Percentiles rank a stretch among this genome's conserved stretches.
Conservation (phyloP, 2,113 vertebrate species). For the Cephalopholis sonnerati region DNA sequence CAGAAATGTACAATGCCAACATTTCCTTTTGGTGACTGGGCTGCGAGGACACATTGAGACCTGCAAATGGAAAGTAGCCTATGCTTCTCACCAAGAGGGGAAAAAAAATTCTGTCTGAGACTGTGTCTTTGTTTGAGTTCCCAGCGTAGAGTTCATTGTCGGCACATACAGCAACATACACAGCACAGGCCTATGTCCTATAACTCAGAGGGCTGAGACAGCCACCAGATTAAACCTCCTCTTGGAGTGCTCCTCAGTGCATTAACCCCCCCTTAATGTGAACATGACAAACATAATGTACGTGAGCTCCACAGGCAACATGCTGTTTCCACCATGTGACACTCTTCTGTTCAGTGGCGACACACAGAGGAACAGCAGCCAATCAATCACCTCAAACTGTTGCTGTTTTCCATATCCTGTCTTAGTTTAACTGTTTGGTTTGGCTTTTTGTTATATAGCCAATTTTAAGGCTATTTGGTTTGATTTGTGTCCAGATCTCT, state of each 20-base stretch:
- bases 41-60: neutral
- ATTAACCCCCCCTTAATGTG: conserved; percentile 47
- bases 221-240: conserved; percentile 14
- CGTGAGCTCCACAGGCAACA: conserved; percentile 43
- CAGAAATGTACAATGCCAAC: too few species aligned
- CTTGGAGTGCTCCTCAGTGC: conserved; percentile 49
- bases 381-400: conserved; percentile 30
- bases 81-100: neutral
- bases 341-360: conserved; percentile 7
- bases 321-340: conserved; percentile 57
- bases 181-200: neutral
- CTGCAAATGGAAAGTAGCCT: conserved; percentile 6
- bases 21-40: too few species aligned
- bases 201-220: conserved; percentile 10
- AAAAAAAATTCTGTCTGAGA: neutral
- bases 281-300: conserved; percentile 44
- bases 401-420: conserved; percentile 48
- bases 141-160: conserved; percentile 1
- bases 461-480: conserved; percentile 34
- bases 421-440: conserved; percentile 62
- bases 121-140: conserved; percentile 16
- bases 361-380: conserved; percentile 26
- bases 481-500: conserved; percentile 34
- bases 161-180: conserved; percentile 1
- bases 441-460: conserved; percentile 41